phyloP scores from a whole-genome alignment of 2,888 invertebrate genomes.

The Brenthis hecate region DNA sequence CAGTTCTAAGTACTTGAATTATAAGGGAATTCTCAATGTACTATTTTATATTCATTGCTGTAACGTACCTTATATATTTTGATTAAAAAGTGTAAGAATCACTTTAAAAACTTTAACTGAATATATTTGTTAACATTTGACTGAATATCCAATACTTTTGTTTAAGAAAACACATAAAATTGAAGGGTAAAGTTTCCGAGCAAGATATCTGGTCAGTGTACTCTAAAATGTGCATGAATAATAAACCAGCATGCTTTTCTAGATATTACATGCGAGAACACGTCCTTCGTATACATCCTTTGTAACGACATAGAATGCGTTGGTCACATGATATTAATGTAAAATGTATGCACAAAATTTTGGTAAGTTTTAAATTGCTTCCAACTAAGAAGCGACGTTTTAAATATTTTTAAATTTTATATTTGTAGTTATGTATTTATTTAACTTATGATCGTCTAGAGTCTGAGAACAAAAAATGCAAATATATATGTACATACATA shows the following conservation, averaged over 20 bases:
- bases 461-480: too few relatives aligned
- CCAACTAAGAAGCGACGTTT: too few relatives aligned
- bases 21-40: too few relatives aligned
- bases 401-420: too few relatives aligned
- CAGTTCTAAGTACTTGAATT: too few relatives aligned
- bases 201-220: slow-evolving; percentile 17
- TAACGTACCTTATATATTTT: too few relatives aligned
- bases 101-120: not conserved
- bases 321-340: slow-evolving; percentile 1
- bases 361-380: too few relatives aligned
- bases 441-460: too few relatives aligned
- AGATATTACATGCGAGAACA: slow-evolving; percentile 27
- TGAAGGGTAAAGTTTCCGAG: slow-evolving; percentile 5
- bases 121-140: not conserved
- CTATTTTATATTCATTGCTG: too few relatives aligned
- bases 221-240: slow-evolving; percentile 29
- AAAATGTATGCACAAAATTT: slow-evolving; percentile 5
- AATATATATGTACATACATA: too few relatives aligned
- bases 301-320: slow-evolving; percentile 12
- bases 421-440: too few relatives aligned
- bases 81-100: not conserved
- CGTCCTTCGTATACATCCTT: slow-evolving; percentile 19
- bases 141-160: not conserved
- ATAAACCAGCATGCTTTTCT: slow-evolving; percentile 26
- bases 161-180: slow-evolving; percentile 10